Base-by-base conservation (phyloP, 2,113 vertebrate species). In the Alectura lathami region DNA sequence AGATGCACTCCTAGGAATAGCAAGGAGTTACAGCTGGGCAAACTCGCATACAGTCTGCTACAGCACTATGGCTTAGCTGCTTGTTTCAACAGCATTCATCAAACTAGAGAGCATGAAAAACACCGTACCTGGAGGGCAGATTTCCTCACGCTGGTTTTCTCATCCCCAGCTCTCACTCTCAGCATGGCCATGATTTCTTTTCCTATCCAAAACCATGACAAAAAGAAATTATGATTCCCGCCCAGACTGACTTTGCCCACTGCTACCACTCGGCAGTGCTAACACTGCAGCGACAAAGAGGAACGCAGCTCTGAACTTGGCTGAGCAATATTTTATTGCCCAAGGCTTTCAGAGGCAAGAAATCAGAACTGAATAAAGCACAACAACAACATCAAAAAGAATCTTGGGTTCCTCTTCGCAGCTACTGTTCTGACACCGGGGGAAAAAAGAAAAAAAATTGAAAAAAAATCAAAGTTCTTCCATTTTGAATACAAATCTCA, bases 71-170 rank as follows among this genome's bases (percentile, higher is more conserved):
- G 82, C 29, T 59, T 66, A 9, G 54, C 82, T 77, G 69, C 76
- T 79, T 21, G 54, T 40, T 54, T 50, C 42, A 88, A 17, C 1
- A 0, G 56, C 62, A 63, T 59, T 34, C 34, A 75, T 42, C 62
- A n/a, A 94, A 57, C 11, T 50, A 38, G 48, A 76, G 47, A 70
- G 21, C 47, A 26, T 4, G n/a, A 69, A 76, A 54, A 13, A 1
- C 50, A 38, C 47, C 36, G 3, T 88, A 99, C 99, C 99, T 99
- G 99, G 43, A 99, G 91, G 1, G 99, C 99, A 14, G 98, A 98
- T 94, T 99, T 99, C 95, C 99, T 98, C 78, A 99, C 99, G 0
- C 97, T 99, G 53, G 94, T 98, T 93, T 99, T 99, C 54, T 98
- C 97, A 67, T 99, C 98, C 29, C 94, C 87, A 3, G 98, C 96